Base-by-base conservation (phyloP, 1,140 invertebrate genomes). In the Aphis gossypii region DNA sequence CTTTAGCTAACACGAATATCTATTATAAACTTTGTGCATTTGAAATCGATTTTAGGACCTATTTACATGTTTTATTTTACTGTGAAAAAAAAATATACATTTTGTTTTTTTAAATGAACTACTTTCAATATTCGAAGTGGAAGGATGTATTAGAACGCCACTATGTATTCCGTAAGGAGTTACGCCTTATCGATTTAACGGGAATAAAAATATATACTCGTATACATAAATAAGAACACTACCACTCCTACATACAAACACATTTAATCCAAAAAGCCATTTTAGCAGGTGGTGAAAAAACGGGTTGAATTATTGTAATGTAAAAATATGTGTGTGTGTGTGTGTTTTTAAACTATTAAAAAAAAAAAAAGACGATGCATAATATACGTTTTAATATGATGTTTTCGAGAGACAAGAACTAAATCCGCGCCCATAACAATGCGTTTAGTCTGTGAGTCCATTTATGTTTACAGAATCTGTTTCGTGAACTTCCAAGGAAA, bases 21-120 rank as follows among this genome's bases (percentile, higher is more conserved):
- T 88, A 51, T n/a, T 88, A 88, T 88, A 88, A 88, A 88, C 46
- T 41, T 48, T 88, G 86, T 48, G 86, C 30, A n/a, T 89, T 89
- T 56, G 38, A 89, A 89, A 56, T 89, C n/a, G n/a, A 89, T 56
- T 41, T 41, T 23, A 25, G 9, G 1, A 56, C 88, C 51, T 35
- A 89, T 89, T 89, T 89, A 89, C n/a, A 88, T 38, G 88, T 89
- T 89, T 56, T 54, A 89, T 56, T 41, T 88, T 56, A 89, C 20
- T 56, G 88, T 41, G 48, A 89, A 87, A 87, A 86, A 87, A 38
- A 89, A 89, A 38, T 3, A 89, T 56, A 89, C 3, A 89, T 56
- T 89, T 38, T 89, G 20, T 56, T 89, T 18, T 41, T 18, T 41
- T 56, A 48, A 87, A 87, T 35, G 88, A 89, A 89, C 51, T 89